Evolutionary conservation across 2,113 vertebrate species (phyloP).

Genomic region (Nipponia nippon): DNA sequence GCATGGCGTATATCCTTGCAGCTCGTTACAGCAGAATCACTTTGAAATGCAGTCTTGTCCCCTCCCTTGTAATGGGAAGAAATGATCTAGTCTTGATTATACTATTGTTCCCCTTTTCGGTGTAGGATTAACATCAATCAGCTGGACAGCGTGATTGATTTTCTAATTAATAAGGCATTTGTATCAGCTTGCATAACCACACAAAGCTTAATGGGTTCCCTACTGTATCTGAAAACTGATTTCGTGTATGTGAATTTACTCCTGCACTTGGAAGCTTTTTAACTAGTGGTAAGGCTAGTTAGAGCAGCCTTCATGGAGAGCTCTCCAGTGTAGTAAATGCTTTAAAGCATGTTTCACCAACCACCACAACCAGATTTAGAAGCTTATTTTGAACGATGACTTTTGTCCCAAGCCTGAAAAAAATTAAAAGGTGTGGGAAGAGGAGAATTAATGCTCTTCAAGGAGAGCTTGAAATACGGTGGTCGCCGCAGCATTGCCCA

Average conservation of each 20-base stretch:
- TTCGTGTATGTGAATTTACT: conserved; percentile 54
- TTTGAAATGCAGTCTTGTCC: conserved; percentile 67
- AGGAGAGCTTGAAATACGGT: not conserved
- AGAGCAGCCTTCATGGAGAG: not conserved
- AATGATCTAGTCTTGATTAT: conserved; percentile 73
- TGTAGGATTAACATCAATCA: conserved; percentile 70
- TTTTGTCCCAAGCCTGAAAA: not conserved
- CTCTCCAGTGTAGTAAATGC: not conserved
- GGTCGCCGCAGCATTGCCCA: not conserved
- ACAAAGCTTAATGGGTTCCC: conserved; percentile 60
- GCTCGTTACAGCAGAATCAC: conserved; percentile 62
- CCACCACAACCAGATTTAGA: not conserved
- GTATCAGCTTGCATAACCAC: conserved; percentile 62
- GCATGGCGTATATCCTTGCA: conserved; percentile 3
- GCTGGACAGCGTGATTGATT: conserved; percentile 73
- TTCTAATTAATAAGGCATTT: conserved; percentile 79
- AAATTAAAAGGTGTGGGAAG: not conserved
- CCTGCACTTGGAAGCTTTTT: not conserved
- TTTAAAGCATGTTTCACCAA: not conserved
- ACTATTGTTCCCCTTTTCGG: conserved; percentile 56
- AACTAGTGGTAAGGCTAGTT: not conserved
- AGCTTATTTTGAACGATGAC: not conserved
- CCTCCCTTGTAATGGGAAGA: conserved; percentile 69
- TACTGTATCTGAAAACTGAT: conserved; percentile 55
- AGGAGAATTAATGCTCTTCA: not conserved